Percentiles rank a stretch among this genome's conserved stretches.
Evolutionary conservation across 2,888 invertebrate genomes (phyloP).

Genomic region (Chesias legatella): DNA sequence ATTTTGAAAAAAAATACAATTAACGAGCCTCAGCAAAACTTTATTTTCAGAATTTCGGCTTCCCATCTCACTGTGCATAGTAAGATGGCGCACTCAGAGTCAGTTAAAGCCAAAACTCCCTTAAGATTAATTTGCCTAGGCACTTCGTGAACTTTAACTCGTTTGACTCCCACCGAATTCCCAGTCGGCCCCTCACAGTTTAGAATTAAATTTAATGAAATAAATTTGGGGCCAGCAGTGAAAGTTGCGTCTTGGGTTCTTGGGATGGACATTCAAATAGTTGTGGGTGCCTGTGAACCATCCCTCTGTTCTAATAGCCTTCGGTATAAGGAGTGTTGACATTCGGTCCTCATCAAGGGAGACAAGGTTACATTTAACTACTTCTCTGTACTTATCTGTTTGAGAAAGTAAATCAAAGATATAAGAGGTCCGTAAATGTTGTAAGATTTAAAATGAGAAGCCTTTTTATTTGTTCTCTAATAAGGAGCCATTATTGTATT

Average conservation of each 20-base stretch:
- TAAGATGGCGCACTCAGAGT: conserved; percentile 50
- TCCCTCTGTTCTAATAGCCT: conserved; percentile 14
- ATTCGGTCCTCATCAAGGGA: conserved; percentile 13
- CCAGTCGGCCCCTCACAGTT: conserved; percentile 66
- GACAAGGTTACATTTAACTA: conserved; percentile 9
- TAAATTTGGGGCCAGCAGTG: conserved; percentile 66
- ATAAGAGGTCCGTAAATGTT: not conserved
- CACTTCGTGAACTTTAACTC: conserved; percentile 75
- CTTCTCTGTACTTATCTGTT: conserved; percentile 1
- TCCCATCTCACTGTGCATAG: not conserved
- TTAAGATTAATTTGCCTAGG: conserved; percentile 77
- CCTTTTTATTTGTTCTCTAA: conserved; percentile 12
- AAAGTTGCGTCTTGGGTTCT: conserved; percentile 50
- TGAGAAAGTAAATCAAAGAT: not conserved
- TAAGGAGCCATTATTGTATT: too few relatives aligned
- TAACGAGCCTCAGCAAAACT: too few relatives aligned
- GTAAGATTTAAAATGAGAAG: not conserved
- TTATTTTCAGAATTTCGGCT: conserved; percentile 1
- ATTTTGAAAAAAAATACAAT: too few relatives aligned
- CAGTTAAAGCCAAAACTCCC: conserved; percentile 76
- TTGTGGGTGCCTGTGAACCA: conserved; percentile 20
- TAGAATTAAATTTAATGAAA: conserved; percentile 78
- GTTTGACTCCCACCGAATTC: conserved; percentile 74
- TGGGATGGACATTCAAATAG: conserved; percentile 22
- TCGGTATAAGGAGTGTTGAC: conserved; percentile 10